Evolutionary conservation across 2,797 vertebrate species (phyloP), one percentile per base, ranked within the genome.

Genomic region (Catamblyrhynchus diadema): DNA sequence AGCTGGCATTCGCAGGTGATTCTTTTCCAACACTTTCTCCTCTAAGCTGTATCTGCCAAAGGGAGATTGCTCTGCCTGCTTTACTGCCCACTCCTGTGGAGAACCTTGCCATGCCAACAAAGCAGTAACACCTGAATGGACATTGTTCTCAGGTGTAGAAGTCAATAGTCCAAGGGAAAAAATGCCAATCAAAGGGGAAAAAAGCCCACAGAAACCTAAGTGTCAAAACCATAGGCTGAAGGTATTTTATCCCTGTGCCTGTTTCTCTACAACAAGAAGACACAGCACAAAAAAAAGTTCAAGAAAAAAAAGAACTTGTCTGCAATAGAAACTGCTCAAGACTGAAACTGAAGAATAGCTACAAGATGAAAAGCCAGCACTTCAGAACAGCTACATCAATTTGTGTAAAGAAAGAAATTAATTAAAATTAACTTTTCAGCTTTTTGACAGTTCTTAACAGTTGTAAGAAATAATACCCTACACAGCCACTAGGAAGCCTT

Each of bases 391-490:
- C 19, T 21, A 25, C 4, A 12, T 30, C 3, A 0, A 37, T 50
- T 57, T 81, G 8, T 18, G 20, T 24, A 62, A 41, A 69, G 22
- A 8, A 80, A 61, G 24, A 83, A 88, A 77, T 45, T 44, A 67
- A 67, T 74, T 64, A 30, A 11, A 79, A 80, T 3, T 47, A 65
- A 35, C 28, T 84, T 73, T 32, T 47, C 41, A 62, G 35, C 6
- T 86, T 65, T 60, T 70, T 14, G 2, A 8, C 0, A 0, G 8
- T 41, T 81, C 22, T 54, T 50, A 48, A 33, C 53, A 54, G 4
- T 25, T 41, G 4, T 17, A 32, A 62, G 27, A 65, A 83, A 73
- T 81, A 90, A 83, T 22, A 39, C 3, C 12, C 16, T 47, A 19
- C 9, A 48, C 1, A 64, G 15, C 27, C 41, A 79, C 35, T 30